phyloP scores from a whole-genome alignment of 2,113 vertebrate genomes.

The Carassius gibelio region DNA sequence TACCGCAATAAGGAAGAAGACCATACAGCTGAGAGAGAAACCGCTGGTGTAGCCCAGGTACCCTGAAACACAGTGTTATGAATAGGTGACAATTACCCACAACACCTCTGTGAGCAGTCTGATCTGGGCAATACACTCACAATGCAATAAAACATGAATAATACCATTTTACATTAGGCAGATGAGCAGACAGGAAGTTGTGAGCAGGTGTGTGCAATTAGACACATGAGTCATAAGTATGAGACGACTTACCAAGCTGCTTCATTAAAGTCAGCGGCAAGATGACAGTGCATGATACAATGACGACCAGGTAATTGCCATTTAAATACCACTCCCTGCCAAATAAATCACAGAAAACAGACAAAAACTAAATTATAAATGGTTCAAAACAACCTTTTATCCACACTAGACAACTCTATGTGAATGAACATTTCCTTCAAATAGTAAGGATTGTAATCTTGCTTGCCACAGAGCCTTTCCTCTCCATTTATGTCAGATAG shows the following conservation, averaged over 20 bases:
- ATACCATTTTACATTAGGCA: background rate
- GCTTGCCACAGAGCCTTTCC: background rate
- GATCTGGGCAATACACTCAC: background rate
- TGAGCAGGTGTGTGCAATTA: constrained; percentile 4
- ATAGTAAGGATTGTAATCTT: background rate
- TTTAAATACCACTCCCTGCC: constrained; percentile 89
- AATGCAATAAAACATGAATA: background rate
- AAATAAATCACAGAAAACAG: constrained; percentile 45
- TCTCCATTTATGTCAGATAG: background rate
- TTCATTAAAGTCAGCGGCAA: constrained; percentile 94
- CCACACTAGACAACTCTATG: background rate
- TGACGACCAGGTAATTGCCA: constrained; percentile 85
- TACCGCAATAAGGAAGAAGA: constrained; percentile 96
- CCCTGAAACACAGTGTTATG: constrained; percentile 76
- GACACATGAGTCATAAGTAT: background rate
- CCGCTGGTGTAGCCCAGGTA: constrained; percentile 97
- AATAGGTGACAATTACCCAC: background rate
- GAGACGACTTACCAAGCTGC: constrained; percentile 85
- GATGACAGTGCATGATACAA: constrained; percentile 86
- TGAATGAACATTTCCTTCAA: background rate
- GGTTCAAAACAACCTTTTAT: background rate
- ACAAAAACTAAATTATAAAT: background rate
- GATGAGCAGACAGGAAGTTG: background rate
- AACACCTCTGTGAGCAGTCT: background rate
- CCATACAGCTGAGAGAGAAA: constrained; percentile 98